Evolutionary conservation across 2,888 invertebrate genomes (phyloP).

Genomic region (Troides aeacus): DNA sequence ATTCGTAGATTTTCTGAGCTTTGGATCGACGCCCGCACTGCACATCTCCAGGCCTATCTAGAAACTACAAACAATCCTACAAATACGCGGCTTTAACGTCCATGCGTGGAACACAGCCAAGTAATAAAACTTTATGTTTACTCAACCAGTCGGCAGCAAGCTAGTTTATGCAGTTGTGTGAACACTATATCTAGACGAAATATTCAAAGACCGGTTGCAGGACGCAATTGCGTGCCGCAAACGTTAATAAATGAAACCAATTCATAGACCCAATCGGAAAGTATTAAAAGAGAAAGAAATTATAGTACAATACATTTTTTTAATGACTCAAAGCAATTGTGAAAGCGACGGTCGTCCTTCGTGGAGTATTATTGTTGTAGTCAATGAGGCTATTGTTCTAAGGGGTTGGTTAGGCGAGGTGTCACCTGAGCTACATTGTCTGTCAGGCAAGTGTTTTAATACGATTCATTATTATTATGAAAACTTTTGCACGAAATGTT

Average conservation of each 20-base stretch:
- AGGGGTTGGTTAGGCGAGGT: conserved; percentile 50
- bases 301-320: conserved; percentile 51
- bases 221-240: conserved; percentile 35
- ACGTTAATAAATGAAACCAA: conserved; percentile 31
- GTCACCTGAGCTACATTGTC: conserved; percentile 66
- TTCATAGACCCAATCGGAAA: conserved; percentile 9
- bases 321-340: conserved; percentile 42
- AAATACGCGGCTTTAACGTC: conserved; percentile 71
- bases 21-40: conserved; percentile 36
- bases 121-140: conserved; percentile 78
- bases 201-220: conserved; percentile 47
- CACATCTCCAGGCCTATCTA: conserved; percentile 43
- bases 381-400: conserved; percentile 69
- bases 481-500: conserved; percentile 12
- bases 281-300: conserved; percentile 35
- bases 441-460: conserved; percentile 57
- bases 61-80: conserved; percentile 59
- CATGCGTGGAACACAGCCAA: conserved; percentile 77
- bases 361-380: conserved; percentile 64
- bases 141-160: conserved; percentile 65
- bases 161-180: conserved; percentile 55
- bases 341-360: conserved; percentile 37
- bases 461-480: conserved; percentile 51
- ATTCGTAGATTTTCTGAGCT: conserved; percentile 29
- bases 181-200: conserved; percentile 45